A percentile compares a stretch with the other conserved stretches of the same genome.
Evolutionary conservation across 2,113 vertebrate species (phyloP).

Genomic region (Plecotus auritus): DNA sequence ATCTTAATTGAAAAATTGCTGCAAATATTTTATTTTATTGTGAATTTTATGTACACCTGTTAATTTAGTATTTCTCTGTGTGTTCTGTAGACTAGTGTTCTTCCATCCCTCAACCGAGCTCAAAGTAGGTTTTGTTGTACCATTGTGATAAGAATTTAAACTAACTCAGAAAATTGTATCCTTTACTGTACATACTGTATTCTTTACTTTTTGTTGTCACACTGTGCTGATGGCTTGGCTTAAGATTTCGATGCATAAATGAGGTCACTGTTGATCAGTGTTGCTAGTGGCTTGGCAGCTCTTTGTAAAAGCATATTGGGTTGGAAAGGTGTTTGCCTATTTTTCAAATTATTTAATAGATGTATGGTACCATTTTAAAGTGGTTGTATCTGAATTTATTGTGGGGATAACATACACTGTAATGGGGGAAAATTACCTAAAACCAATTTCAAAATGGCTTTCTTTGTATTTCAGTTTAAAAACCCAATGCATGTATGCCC

Average conservation of each 20-base stretch:
- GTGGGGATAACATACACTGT: slow-evolving; percentile 87
- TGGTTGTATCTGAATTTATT: slow-evolving; percentile 92
- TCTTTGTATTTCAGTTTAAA: slow-evolving; percentile 92
- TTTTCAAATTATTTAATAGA: slow-evolving; percentile 89
- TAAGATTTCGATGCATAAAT: slow-evolving; percentile 83
- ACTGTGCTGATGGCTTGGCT: slow-evolving; percentile 88
- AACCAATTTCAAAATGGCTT: slow-evolving; percentile 89
- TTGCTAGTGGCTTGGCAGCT: slow-evolving; percentile 88
- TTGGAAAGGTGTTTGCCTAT: slow-evolving; percentile 84
- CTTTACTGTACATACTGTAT: slow-evolving; percentile 85
- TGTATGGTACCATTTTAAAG: slow-evolving; percentile 91
- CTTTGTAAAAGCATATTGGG: slow-evolving; percentile 84
- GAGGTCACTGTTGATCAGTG: slow-evolving; percentile 90
- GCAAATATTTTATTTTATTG: slow-evolving; percentile 75
- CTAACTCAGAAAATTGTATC: slow-evolving; percentile 78
- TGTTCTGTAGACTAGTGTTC: slow-evolving; percentile 81
- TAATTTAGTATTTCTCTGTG: slow-evolving; percentile 79
- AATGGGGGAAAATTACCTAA: slow-evolving; percentile 83
- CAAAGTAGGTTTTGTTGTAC: slow-evolving; percentile 85
- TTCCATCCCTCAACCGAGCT: slow-evolving; percentile 78
- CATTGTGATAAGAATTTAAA: slow-evolving; percentile 82
- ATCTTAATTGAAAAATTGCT: slow-evolving; percentile 74
- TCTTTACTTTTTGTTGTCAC: slow-evolving; percentile 83
- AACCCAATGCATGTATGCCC: slow-evolving; percentile 96
- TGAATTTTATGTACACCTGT: slow-evolving; percentile 77